Conservation (phyloP, 2,113 vertebrate genomes). For the Mionectes macconnelli region DNA sequence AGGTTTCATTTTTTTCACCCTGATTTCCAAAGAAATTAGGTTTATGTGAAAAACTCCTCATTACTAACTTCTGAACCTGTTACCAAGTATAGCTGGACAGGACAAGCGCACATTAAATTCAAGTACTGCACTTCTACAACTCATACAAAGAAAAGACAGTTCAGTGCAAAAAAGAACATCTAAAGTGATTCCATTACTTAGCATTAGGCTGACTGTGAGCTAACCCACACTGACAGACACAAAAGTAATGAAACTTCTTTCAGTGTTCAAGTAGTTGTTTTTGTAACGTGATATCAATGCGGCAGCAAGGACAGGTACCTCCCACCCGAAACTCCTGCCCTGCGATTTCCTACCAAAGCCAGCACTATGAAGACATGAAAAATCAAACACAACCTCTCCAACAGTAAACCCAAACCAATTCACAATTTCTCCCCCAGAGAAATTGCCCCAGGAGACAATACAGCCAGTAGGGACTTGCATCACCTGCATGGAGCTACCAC, state of each 20-base stretch:
- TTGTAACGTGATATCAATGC: accelerated
- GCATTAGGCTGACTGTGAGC: not conserved
- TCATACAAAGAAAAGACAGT: not conserved
- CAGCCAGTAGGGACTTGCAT: not conserved
- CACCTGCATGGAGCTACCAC: not conserved
- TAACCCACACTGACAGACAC: not conserved
- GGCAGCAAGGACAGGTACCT: not conserved
- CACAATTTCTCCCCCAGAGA: accelerated
- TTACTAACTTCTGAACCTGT: not conserved
- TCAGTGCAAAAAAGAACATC: not conserved
- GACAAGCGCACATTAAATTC: not conserved
- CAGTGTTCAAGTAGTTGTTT: not conserved
- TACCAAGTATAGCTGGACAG: not conserved
- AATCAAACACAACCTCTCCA: not conserved
- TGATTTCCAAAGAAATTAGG: not conserved
- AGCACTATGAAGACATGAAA: not conserved
- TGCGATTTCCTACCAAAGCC: not conserved
- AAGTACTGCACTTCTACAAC: not conserved
- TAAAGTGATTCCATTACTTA: not conserved
- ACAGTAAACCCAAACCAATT: not conserved
- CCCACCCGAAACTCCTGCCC: not conserved
- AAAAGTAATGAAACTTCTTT: not conserved
- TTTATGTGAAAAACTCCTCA: not conserved
- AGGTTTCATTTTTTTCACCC: not conserved
- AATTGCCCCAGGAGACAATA: not conserved